phyloP scores from a whole-genome alignment of 2,113 vertebrate genomes.

The Colinus virginianus region DNA sequence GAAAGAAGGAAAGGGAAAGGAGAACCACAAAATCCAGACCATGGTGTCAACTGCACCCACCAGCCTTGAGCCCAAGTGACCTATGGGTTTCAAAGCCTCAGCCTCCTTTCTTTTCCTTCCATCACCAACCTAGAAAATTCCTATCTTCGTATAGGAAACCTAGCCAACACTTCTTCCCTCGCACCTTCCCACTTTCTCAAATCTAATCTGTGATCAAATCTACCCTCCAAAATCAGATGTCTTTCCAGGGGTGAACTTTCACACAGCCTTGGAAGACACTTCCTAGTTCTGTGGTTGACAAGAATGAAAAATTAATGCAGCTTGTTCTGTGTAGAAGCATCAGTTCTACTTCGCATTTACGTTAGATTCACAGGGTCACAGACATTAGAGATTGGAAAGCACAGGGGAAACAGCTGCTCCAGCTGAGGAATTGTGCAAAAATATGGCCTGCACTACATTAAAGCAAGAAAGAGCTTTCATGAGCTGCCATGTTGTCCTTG shows the following conservation, averaged over 20 bases:
- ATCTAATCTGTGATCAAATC: background rate
- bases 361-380: constrained; percentile 40
- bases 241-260: constrained; percentile 49
- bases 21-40: background rate
- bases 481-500: background rate
- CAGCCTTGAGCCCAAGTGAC: background rate
- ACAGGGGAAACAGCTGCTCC: background rate
- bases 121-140: background rate
- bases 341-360: background rate
- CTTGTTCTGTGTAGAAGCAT: background rate
- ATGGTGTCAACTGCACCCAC: background rate
- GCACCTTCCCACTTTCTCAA: background rate
- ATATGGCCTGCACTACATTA: background rate
- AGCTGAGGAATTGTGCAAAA: background rate
- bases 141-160: background rate
- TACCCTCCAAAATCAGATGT: constrained; percentile 27
- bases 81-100: background rate
- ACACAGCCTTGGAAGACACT: constrained; percentile 27
- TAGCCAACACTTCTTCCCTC: background rate
- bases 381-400: constrained; percentile 18
- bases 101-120: background rate
- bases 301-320: constrained; percentile 33
- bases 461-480: background rate
- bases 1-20: background rate
- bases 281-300: background rate